Evolutionary conservation across 2,113 vertebrate genomes (phyloP).

Genomic region (Perognathus longimembris): DNA sequence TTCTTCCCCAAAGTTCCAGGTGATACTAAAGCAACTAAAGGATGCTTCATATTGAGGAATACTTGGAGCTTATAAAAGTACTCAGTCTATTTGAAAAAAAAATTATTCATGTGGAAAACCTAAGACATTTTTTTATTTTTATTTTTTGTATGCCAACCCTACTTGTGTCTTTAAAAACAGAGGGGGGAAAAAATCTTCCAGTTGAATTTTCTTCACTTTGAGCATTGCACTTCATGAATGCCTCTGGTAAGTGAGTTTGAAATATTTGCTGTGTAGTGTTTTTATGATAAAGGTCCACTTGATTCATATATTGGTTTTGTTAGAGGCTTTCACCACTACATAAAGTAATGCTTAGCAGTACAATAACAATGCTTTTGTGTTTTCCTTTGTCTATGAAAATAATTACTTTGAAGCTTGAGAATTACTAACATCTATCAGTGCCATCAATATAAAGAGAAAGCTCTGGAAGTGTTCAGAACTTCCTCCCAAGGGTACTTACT

Average conservation of each 20-base stretch:
- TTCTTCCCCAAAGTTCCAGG: not conserved
- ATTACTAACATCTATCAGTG: constrained; percentile 16
- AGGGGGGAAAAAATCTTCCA: not conserved
- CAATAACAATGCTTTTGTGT: not conserved
- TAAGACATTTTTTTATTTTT: constrained; percentile 49
- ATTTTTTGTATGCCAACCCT: constrained; percentile 33
- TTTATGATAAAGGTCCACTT: not conserved
- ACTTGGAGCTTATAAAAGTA: not conserved
- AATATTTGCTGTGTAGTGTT: constrained; percentile 24
- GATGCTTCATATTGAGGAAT: not conserved
- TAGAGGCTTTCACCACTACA: not conserved
- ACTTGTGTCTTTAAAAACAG: not conserved
- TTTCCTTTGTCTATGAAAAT: constrained; percentile 48
- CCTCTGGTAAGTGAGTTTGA: not conserved
- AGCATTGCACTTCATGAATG: not conserved
- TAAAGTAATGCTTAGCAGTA: constrained; percentile 15
- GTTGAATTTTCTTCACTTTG: constrained; percentile 37
- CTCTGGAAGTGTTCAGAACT: constrained; percentile 35
- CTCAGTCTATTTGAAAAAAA: constrained; percentile 17
- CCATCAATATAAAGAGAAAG: not conserved
- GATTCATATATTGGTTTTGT: constrained; percentile 12
- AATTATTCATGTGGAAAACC: not conserved
- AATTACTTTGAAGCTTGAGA: not conserved
- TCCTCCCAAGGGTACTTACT: constrained; percentile 41
- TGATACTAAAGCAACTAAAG: not conserved